These are phyloP conservation scores for Eutolmus rufibarbis DNA, from an alignment of 2,888 invertebrate genomes.

Conservation along the genomic window DNA sequence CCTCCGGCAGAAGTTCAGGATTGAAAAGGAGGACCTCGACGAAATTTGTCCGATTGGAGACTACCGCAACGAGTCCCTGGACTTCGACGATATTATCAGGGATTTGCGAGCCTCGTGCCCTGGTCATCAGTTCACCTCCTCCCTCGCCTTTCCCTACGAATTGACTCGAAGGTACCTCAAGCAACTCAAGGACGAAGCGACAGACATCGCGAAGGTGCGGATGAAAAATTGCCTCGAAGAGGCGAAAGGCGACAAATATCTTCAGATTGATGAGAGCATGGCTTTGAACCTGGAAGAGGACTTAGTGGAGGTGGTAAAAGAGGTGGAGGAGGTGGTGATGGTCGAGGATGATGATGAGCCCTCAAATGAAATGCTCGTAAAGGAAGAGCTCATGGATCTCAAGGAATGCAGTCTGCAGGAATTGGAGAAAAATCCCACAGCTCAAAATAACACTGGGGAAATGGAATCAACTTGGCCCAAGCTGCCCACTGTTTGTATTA, in stretches of 20 bases:
- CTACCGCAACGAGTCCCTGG: conserved; percentile 1
- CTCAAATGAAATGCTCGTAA: not conserved
- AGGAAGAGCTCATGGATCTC: not conserved
- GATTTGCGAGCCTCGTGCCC: conserved; percentile 15
- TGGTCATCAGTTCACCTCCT: not conserved
- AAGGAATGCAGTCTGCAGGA: not conserved
- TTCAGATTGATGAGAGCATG: not conserved
- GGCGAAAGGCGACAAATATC: conserved; percentile 1
- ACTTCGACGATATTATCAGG: conserved; percentile 41
- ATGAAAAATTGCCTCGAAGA: conserved; percentile 7
- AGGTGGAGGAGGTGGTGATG: not conserved
- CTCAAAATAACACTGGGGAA: not conserved
- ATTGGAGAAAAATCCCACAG: not conserved
- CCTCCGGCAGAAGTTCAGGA: conserved; percentile 22
- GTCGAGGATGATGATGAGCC: not conserved
- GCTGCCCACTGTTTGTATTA: not conserved
- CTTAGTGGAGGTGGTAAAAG: not conserved
- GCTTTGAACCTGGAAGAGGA: not conserved
- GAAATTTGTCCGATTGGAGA: not conserved
- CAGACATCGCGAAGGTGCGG: not conserved
- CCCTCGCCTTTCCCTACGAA: not conserved
- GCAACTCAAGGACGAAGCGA: not conserved
- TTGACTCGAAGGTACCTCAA: not conserved
- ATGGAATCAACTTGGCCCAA: not conserved
- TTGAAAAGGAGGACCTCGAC: not conserved